Percentiles rank a stretch among this genome's conserved stretches.
These are phyloP conservation scores for Coracopsis vasa DNA, from an alignment of 2,113 vertebrate species.

Conservation along the genomic window DNA sequence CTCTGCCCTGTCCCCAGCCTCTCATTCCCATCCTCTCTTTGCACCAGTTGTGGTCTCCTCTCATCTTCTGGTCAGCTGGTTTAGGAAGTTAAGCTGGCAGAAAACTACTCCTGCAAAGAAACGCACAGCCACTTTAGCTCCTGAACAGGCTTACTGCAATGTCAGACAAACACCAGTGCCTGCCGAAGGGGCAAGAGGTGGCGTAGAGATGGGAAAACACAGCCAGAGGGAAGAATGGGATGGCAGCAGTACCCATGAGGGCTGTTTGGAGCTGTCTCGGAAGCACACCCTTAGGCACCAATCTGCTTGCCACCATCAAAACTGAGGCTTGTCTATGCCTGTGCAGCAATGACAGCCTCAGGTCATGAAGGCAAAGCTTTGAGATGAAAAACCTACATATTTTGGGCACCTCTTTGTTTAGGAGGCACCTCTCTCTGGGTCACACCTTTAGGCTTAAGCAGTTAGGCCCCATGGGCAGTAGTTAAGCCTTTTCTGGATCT, in stretches of 20 bases:
- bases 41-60: background rate
- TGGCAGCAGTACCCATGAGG: background rate
- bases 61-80: background rate
- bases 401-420: background rate
- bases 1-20: background rate
- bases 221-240: background rate
- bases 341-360: background rate
- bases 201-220: background rate
- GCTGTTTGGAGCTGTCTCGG: background rate
- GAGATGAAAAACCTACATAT: background rate
- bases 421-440: background rate
- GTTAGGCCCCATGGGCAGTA: background rate
- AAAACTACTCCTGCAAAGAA: background rate
- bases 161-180: background rate
- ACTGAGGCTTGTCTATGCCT: background rate
- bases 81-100: background rate
- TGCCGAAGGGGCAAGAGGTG: accelerated
- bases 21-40: background rate
- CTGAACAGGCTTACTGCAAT: background rate
- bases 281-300: background rate
- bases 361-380: background rate
- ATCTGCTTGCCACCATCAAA: background rate
- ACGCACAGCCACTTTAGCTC: background rate
- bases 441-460: background rate
- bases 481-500: background rate